Conservation (phyloP, 2,797 vertebrate species). For the Alectoris magna region DNA sequence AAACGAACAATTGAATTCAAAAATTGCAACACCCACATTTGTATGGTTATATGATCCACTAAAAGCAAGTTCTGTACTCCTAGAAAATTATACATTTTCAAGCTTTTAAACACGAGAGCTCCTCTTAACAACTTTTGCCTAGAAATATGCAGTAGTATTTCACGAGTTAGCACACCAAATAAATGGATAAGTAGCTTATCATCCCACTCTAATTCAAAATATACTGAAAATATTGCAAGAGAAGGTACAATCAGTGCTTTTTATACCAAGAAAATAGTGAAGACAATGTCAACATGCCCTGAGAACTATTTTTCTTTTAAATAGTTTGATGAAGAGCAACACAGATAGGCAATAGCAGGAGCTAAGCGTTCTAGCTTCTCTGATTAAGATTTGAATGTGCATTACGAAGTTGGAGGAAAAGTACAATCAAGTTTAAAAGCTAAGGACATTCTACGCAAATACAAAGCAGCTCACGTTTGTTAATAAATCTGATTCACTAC, state of each 20-base stretch:
- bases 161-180: not conserved
- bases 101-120: not conserved
- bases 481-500: not conserved
- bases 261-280: not conserved
- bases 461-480: not conserved
- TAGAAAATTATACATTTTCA: not conserved
- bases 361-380: not conserved
- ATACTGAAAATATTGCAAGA: not conserved
- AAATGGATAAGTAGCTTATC: not conserved
- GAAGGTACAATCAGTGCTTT: not conserved
- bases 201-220: not conserved
- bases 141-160: fast-evolving
- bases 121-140: not conserved
- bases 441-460: not conserved
- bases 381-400: not conserved
- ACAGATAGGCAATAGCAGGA: not conserved
- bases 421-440: not conserved
- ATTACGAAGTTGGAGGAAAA: not conserved
- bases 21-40: not conserved
- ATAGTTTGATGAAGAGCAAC: not conserved
- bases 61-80: not conserved
- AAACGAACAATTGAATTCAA: not conserved
- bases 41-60: not conserved
- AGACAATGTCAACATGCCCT: not conserved
- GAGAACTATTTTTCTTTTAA: not conserved